A percentile compares a stretch with the other conserved stretches of the same genome.
These are phyloP conservation scores for Alethe diademata DNA, from an alignment of 2,113 vertebrate genomes.

Conservation along the genomic window DNA sequence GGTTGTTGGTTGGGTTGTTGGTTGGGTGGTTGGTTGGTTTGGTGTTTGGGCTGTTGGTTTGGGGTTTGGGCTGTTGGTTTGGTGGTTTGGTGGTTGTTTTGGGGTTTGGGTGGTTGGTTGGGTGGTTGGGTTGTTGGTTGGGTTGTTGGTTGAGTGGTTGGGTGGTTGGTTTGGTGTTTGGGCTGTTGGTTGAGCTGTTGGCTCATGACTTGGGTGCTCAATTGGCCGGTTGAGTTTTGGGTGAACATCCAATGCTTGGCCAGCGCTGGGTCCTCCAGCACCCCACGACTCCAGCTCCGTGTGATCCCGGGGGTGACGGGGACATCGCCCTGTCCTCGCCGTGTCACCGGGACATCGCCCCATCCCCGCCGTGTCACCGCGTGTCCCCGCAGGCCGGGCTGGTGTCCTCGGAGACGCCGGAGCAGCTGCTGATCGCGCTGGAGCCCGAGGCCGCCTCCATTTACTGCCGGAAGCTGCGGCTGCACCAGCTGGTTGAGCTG, in stretches of 20 bases:
- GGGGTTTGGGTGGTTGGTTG: neutral
- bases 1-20: neutral
- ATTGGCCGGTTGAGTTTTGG: rapidly evolving
- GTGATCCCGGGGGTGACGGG: rapidly evolving
- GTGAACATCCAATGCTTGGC: rapidly evolving
- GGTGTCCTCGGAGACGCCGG: constrained; percentile 82
- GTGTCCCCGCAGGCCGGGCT: constrained; percentile 82
- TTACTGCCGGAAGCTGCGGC: constrained; percentile 92
- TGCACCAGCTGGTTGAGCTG: constrained; percentile 91
- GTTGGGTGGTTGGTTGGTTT: neutral
- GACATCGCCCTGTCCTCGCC: too few relatives aligned
- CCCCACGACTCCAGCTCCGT: rapidly evolving
- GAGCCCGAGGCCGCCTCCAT: constrained; percentile 95
- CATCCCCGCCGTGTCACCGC: rapidly evolving
- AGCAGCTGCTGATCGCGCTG: constrained; percentile 91
- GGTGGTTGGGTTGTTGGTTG: too few relatives aligned
- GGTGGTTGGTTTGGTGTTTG: neutral
- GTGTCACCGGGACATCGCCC: too few relatives aligned
- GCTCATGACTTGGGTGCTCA: rapidly evolving
- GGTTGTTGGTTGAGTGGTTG: neutral
- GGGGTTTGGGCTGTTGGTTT: neutral
- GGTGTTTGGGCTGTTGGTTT: neutral
- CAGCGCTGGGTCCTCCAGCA: rapidly evolving
- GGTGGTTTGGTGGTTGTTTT: neutral
- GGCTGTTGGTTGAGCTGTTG: neutral